phyloP scores from a whole-genome alignment of 2,797 vertebrate species.

The Pangasius sanitwongsei region DNA sequence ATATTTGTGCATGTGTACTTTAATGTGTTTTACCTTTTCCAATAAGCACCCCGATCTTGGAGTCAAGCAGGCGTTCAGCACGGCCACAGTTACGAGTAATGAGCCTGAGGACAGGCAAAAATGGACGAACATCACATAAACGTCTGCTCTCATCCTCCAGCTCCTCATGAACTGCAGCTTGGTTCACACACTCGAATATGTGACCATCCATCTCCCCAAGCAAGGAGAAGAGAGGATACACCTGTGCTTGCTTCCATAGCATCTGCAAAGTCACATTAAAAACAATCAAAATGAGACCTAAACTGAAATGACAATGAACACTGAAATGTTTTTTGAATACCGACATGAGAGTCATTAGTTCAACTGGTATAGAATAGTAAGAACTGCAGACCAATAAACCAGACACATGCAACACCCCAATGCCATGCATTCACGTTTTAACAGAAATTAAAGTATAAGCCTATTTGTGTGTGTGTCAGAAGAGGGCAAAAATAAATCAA shows the following conservation, averaged over 20 bases:
- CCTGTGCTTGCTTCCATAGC: constrained; percentile 95
- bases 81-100: constrained; percentile 91
- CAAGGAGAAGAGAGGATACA: constrained; percentile 90
- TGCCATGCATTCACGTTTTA: not conserved
- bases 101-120: constrained; percentile 93
- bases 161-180: constrained; percentile 95
- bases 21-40: constrained; percentile 84
- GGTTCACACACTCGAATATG: constrained; percentile 98
- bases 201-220: constrained; percentile 95
- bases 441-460: not conserved
- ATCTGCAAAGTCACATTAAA: constrained; percentile 74
- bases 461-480: not conserved
- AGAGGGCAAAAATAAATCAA: not conserved
- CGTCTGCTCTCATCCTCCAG: constrained; percentile 93
- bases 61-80: constrained; percentile 90
- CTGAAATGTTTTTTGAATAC: not conserved
- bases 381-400: not conserved
- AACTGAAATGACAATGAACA: not conserved
- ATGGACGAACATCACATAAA: constrained; percentile 95
- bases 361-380: not conserved
- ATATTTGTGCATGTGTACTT: constrained; percentile 21
- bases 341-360: not conserved
- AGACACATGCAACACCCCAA: not conserved
- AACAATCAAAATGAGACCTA: not conserved
- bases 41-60: constrained; percentile 96